Conservation (phyloP, 2,888 invertebrate species). For the Sinhomidia bicolor region DNA sequence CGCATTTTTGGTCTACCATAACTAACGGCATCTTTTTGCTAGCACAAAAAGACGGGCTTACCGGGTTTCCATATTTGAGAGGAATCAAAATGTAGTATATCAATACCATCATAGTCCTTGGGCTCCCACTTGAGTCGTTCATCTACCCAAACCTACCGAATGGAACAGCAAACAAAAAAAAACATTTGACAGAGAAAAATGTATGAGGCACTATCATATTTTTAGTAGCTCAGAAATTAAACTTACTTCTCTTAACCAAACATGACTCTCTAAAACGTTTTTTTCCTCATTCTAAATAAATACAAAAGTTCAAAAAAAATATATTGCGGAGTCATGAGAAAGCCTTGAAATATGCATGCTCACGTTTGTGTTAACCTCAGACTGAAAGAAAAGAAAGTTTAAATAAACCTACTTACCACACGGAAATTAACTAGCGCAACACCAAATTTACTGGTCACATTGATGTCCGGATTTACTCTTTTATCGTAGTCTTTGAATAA, state of each 20-base stretch:
- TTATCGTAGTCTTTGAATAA: slow-evolving; percentile 65
- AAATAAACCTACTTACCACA: slow-evolving; percentile 61
- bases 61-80: slow-evolving; percentile 72
- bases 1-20: too few relatives aligned
- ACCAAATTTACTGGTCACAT: slow-evolving; percentile 60
- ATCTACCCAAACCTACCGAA: slow-evolving; percentile 70
- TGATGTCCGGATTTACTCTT: slow-evolving; percentile 68
- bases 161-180: too few relatives aligned
- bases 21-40: too few relatives aligned
- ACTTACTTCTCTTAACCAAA: slow-evolving; percentile 70
- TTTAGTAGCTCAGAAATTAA: background rate
- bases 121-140: slow-evolving; percentile 70
- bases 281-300: slow-evolving; percentile 60
- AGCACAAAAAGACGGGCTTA: too few relatives aligned
- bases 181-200: too few relatives aligned
- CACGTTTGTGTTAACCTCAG: too few relatives aligned
- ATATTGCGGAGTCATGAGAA: too few relatives aligned
- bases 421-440: slow-evolving; percentile 56
- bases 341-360: too few relatives aligned
- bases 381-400: background rate
- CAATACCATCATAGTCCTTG: slow-evolving; percentile 49
- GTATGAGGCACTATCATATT: background rate
- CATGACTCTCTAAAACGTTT: slow-evolving; percentile 53
- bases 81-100: slow-evolving; percentile 59
- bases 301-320: too few relatives aligned